These are phyloP conservation scores for Physocephala rufipes DNA, from an alignment of 2,888 invertebrate species.

Conservation along the genomic window DNA sequence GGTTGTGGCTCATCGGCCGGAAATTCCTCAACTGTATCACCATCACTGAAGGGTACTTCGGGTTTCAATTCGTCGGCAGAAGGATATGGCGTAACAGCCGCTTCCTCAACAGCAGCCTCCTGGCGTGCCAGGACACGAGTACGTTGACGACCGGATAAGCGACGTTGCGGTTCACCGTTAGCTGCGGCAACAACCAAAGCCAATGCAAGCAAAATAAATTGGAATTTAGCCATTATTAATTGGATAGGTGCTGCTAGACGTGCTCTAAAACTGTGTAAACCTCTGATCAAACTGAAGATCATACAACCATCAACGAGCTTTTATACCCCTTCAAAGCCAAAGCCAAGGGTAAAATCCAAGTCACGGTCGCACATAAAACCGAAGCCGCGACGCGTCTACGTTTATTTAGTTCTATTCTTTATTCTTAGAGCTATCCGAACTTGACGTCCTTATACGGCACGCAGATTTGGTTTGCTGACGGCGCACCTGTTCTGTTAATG, in stretches of 20 bases:
- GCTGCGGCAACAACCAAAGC: slow-evolving; percentile 41
- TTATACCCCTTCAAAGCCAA: slow-evolving; percentile 30
- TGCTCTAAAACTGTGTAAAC: slow-evolving; percentile 14
- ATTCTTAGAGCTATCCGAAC: slow-evolving; percentile 51
- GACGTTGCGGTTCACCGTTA: slow-evolving; percentile 47
- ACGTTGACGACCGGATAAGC: slow-evolving; percentile 44
- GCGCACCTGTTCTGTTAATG: slow-evolving; percentile 22
- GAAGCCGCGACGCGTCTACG: background rate
- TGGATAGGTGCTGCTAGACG: background rate
- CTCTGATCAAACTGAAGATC: slow-evolving; percentile 29
- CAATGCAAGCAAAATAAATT: slow-evolving; percentile 48
- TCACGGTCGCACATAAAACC: background rate
- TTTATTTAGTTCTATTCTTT: slow-evolving; percentile 39
- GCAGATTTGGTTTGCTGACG: slow-evolving; percentile 45
- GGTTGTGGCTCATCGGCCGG: slow-evolving; percentile 40
- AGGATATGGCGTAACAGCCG: slow-evolving; percentile 43
- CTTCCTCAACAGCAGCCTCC: slow-evolving; percentile 41
- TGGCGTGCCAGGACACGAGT: slow-evolving; percentile 44
- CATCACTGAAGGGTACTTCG: slow-evolving; percentile 42
- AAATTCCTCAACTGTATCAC: slow-evolving; percentile 6
- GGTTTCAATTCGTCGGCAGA: slow-evolving; percentile 45
- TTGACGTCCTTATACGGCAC: slow-evolving; percentile 49
- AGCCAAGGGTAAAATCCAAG: background rate
- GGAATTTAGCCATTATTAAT: slow-evolving; percentile 54
- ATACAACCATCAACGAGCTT: slow-evolving; percentile 15